Base-by-base conservation (phyloP, 2,797 vertebrate genomes). In the Hoplostethus mediterraneus region DNA sequence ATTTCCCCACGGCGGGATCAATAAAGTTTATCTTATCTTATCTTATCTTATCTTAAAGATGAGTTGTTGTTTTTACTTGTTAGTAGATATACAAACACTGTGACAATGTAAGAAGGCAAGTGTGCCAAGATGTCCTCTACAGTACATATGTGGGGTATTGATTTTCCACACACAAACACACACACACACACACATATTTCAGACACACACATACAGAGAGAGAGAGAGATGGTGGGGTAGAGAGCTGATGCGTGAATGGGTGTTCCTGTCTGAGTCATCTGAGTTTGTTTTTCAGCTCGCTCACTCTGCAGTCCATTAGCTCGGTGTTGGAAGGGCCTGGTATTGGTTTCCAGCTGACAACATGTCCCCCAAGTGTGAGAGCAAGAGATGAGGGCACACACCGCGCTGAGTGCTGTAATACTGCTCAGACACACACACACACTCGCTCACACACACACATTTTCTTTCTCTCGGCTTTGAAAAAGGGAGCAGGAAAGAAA, bases 281-380 rank as follows among this genome's bases (percentile, higher is more conserved):
- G 67, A 85, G 78, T 90, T 90, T 90, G 87, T 90, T 93, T 90
- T 92, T 89, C 86, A 86, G 89, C 89, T 83, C 82, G 75, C 87
- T 89, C 90, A 83, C 86, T 90, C 87, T 89, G 84, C 82, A 90
- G 92, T 90, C 91, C 91, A 92, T 93, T 91, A 88, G 87, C 85
- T 91, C 86, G 82, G 89, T 91, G 87, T 90, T 92, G 81, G 83
- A 87, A 72, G 74, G 78, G 80, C 21, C 84, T 87, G 81, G 83
- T 92, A 88, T 90, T 92, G 89, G 88, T 90, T 92, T 92, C 88
- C 79, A 75, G 85, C 86, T 92, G 89, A 90, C 89, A 91, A 90
- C 89, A 91, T 89, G 88, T 88, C 88, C 67, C 86, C 86, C 75
- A 86, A 91, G 90, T 92, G 89, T 90, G 75, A 88, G 86, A 89